Evolutionary conservation across 2,888 invertebrate genomes (phyloP).

Genomic region (Agriopis aurantiaria): DNA sequence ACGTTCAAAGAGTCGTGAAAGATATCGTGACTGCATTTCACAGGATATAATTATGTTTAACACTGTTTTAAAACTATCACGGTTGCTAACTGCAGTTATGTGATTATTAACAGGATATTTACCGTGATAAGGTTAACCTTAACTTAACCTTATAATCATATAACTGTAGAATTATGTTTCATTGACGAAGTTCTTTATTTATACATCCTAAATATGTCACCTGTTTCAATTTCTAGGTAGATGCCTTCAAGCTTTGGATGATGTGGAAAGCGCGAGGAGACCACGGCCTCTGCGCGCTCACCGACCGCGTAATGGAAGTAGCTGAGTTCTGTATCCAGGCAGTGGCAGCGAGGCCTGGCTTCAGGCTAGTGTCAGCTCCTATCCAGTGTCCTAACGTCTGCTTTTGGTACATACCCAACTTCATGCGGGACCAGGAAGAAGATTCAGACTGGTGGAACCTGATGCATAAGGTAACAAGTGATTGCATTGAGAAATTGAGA

Average conservation of each 20-base stretch:
- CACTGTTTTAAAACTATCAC: too few species aligned
- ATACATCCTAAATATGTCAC: not conserved
- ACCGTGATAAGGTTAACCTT: too few species aligned
- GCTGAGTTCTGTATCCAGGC: conserved; percentile 86
- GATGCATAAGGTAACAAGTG: conserved; percentile 73
- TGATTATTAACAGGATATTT: too few species aligned
- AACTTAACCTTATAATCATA: too few species aligned
- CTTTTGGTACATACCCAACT: conserved; percentile 93
- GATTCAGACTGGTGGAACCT: conserved; percentile 82
- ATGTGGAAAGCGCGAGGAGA: conserved; percentile 95
- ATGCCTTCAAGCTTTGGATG: conserved; percentile 96
- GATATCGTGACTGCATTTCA: too few species aligned
- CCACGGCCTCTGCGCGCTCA: conserved; percentile 83
- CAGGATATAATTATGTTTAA: too few species aligned
- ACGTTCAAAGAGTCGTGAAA: too few species aligned
- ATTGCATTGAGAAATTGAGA: too few species aligned
- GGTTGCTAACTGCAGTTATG: too few species aligned
- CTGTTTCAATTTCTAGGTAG: conserved; percentile 81
- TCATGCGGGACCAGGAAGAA: conserved; percentile 76
- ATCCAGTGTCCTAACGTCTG: conserved; percentile 94
- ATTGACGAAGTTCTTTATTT: too few species aligned
- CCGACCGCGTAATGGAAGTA: conserved; percentile 89
- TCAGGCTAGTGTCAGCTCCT: conserved; percentile 84
- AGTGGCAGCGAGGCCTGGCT: conserved; percentile 84
- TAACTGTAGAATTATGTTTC: too few species aligned